Evolutionary conservation across 1,140 invertebrate species (phyloP).

Genomic region (Eupeodes corollae): DNA sequence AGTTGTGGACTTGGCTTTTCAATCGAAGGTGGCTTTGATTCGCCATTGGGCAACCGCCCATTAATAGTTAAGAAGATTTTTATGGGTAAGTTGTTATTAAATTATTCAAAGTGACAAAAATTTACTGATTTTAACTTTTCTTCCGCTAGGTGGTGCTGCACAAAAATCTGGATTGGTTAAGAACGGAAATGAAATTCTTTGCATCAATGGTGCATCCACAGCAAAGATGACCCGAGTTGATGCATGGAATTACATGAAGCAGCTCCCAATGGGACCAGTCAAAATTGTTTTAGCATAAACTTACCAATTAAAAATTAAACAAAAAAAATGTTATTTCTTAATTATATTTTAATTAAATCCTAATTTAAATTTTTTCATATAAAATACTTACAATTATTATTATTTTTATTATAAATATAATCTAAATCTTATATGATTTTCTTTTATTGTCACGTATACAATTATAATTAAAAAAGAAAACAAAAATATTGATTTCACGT

Average conservation of each 20-base stretch:
- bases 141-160: constrained; percentile 68
- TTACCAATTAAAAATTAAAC: no score
- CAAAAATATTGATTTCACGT: no score
- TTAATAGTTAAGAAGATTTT: constrained; percentile 84
- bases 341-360: no score
- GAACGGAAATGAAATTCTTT: constrained; percentile 76
- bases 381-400: no score
- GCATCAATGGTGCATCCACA: constrained; percentile 69
- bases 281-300: constrained; percentile 32
- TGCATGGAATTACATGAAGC: constrained; percentile 87
- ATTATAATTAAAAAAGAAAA: no score
- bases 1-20: constrained; percentile 84
- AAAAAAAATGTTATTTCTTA: no score
- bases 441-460: no score
- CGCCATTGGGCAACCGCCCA: constrained; percentile 74
- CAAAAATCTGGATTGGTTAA: constrained; percentile 73
- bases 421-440: no score
- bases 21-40: constrained; percentile 82
- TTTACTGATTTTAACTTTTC: no score
- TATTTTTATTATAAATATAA: no score
- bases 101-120: neutral
- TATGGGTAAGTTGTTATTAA: constrained; percentile 60
- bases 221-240: constrained; percentile 77
- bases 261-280: constrained; percentile 69
- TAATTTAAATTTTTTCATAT: no score